Base-by-base conservation (phyloP, 2,888 invertebrate genomes). In the Bugulina stolonifera region DNA sequence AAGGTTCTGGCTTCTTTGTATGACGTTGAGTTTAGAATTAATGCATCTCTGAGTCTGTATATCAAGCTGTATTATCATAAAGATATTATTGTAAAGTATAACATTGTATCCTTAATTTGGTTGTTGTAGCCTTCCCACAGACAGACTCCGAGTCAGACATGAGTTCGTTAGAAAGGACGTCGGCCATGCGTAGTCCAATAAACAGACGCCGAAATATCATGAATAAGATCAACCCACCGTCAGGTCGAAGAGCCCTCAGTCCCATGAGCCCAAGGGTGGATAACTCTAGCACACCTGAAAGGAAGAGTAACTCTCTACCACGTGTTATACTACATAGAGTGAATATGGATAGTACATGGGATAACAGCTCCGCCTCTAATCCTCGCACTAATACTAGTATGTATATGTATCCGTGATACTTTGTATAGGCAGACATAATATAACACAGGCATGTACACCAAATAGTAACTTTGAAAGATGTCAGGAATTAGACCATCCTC, bases 81-180 rank as follows among this genome's bases (percentile, higher is more conserved):
- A n/a, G n/a, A n/a, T n/a, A n/a, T n/a, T n/a, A n/a, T n/a, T n/a
- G n/a, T n/a, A n/a, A n/a, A n/a, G n/a, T n/a, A n/a, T n/a, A n/a
- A n/a, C n/a, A n/a, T n/a, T n/a, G n/a, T n/a, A n/a, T n/a, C 43
- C 18, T 43, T 43, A 10, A 10, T 43, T 23, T 23, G 23, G 5
- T 57, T 23, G 23, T 25, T 57, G 25, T 32, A 64, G 64, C 64
- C 64, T 64, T 64, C 32, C 64, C 64, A 29, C 64, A 64, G 32
- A 64, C 92, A 73, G 94, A 94, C 84, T 93, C 94, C 3, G 94
- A 94, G 84, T 93, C 93, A 78, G 94, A 94, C 76, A 91, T 90
- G 82, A 92, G 91, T 77, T 91, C 91, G 75, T 85, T 89, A 77
- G 90, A 90, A 78, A 86, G 88, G 74, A 84, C 88, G 84, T 87